phyloP scores from a whole-genome alignment of 2,888 invertebrate species.

The Tiliacea aurago region DNA sequence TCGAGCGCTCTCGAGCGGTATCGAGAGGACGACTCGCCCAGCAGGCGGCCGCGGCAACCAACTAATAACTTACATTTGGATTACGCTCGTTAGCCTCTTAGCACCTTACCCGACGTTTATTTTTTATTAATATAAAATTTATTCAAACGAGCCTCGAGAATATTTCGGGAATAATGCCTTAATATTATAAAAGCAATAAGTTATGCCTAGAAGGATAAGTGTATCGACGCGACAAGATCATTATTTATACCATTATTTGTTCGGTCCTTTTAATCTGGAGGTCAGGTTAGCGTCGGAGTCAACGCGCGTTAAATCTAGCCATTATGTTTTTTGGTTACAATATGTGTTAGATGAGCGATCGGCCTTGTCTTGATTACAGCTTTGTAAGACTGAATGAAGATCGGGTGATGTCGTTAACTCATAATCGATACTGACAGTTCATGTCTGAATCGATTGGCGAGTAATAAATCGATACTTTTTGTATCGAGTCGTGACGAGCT shows the following conservation, averaged over 20 bases:
- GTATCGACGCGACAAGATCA: constrained; percentile 72
- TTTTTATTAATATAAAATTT: constrained; percentile 89
- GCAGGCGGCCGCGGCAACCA: constrained; percentile 81
- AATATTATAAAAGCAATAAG: constrained; percentile 86
- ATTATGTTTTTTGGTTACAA: constrained; percentile 67
- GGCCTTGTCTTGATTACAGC: constrained; percentile 73
- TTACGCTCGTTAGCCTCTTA: constrained; percentile 90
- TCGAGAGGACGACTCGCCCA: constrained; percentile 80
- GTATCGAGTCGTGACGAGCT: constrained; percentile 53
- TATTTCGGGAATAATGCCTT: constrained; percentile 86
- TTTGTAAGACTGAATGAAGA: constrained; percentile 63
- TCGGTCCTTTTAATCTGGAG: constrained; percentile 75
- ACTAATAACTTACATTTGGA: constrained; percentile 89
- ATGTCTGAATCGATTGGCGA: constrained; percentile 52
- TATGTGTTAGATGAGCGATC: constrained; percentile 66
- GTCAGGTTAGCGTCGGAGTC: constrained; percentile 57
- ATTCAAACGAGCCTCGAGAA: constrained; percentile 84
- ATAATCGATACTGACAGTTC: constrained; percentile 66
- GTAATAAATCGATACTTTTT: constrained; percentile 61
- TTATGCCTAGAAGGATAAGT: constrained; percentile 85
- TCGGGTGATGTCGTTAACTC: constrained; percentile 66
- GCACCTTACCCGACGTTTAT: constrained; percentile 88
- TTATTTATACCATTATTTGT: constrained; percentile 82
- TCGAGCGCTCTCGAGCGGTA: constrained; percentile 57
- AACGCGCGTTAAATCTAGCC: constrained; percentile 66